Evolutionary conservation across 2,113 vertebrate genomes (phyloP).

Genomic region (Shinisaurus crocodilurus): DNA sequence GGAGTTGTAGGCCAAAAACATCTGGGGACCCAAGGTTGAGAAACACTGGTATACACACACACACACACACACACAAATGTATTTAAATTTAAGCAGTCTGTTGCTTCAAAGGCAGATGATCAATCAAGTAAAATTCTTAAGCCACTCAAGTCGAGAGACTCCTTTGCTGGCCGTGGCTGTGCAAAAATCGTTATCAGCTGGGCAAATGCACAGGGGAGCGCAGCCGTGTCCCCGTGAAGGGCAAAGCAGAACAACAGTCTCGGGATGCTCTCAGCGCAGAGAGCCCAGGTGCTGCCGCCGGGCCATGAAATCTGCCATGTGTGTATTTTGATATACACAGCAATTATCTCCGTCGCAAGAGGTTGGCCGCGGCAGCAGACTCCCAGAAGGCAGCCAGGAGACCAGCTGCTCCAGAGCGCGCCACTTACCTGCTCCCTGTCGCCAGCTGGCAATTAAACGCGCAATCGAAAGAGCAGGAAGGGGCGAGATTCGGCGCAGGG

Average conservation of each 20-base stretch:
- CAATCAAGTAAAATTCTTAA: neutral
- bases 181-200: neutral
- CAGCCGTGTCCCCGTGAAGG: neutral
- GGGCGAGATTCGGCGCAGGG: fast-evolving
- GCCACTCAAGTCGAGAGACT: neutral
- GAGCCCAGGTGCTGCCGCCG: neutral
- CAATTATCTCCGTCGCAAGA: neutral
- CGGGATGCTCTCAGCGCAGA: neutral
- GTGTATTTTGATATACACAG: neutral
- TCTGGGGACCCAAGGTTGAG: too few species aligned
- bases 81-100: neutral
- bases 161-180: too few species aligned
- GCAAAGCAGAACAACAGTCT: neutral
- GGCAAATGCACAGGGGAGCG: neutral
- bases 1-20: too few species aligned
- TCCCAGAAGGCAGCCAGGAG: neutral
- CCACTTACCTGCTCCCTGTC: neutral
- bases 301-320: neutral
- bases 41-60: too few species aligned
- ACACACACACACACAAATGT: fast-evolving
- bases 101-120: neutral
- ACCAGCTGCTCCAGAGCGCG: neutral
- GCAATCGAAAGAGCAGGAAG: neutral
- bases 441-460: neutral
- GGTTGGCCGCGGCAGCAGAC: neutral